Base-by-base conservation (phyloP, 2,113 vertebrate species). In the Ailurus styani region DNA sequence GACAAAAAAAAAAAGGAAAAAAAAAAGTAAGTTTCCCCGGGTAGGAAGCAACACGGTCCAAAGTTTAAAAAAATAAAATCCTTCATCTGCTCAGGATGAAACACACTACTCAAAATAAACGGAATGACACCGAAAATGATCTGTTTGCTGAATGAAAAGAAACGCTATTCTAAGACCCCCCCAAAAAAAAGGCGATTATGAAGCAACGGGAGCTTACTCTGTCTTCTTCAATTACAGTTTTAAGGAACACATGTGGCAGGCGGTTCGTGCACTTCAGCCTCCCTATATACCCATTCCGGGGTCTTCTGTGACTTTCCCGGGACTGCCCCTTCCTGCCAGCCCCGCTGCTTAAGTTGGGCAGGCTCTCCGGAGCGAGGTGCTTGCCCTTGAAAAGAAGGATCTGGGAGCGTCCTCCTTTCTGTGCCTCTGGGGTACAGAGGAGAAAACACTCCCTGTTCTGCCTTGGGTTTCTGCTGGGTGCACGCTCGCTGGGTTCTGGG, bases 131-230 rank as follows among this genome's bases (percentile, higher is more conserved):
- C 60, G 57, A 82, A 87, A 64, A 93, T 73, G 87, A 96, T 92
- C 72, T 77, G 83, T 79, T 97, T 72, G 83, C 83, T 97, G 97
- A 98, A 97, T 97, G 91, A 95, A 94, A 97, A 94, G 92, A 73
- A 96, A 95, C 95, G 87, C 88, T 93, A 88, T 94, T 94, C 89
- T 91, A 50, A 85, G 85, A 25, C 7, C 62, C 29, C 5, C 29
- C 13, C n/a, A n/a, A n/a, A 72, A 89, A 91, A 96, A 97, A 97
- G 96, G 88, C 90, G 90, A 95, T 88, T 90, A 94, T 90, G 82
- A 90, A 97, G 96, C 52, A n/a, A 77, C 0, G 5, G 88, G 93
- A 87, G 31, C 88, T 95, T 52, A 20, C 64, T 88, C 83, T 86
- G 81, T 96, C n/a, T 62, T 97, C 73, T 93, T 78, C 86, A 93